These are phyloP conservation scores for Oryzias celebensis DNA, from an alignment of 2,113 vertebrate species.

Conservation along the genomic window DNA sequence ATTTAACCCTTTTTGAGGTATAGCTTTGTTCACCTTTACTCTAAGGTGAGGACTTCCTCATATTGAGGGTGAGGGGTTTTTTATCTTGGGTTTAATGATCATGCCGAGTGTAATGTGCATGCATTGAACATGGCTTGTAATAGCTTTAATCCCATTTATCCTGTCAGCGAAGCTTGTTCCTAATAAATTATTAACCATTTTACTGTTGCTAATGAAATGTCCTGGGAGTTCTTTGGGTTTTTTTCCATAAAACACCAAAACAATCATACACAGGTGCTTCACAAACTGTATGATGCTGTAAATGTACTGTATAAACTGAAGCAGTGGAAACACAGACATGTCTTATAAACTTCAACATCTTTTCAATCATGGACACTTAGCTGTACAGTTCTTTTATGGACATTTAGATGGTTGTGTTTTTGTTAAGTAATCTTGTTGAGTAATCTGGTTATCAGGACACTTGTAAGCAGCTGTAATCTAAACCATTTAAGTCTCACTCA, in stretches of 20 bases:
- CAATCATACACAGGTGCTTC: too few species aligned
- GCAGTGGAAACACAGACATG: too few species aligned
- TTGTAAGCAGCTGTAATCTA: too few species aligned
- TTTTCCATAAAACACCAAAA: not conserved
- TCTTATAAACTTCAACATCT: too few species aligned
- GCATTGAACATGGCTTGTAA: not conserved
- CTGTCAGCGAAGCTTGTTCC: not conserved
- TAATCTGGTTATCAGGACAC: too few species aligned
- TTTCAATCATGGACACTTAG: too few species aligned
- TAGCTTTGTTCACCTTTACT: not conserved
- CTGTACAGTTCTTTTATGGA: too few species aligned
- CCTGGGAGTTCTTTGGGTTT: not conserved
- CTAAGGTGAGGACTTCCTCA: not conserved
- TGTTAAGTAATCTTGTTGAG: too few species aligned
- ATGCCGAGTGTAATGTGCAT: not conserved
- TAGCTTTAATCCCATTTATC: not conserved
- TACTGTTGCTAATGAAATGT: not conserved
- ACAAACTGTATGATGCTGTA: too few species aligned
- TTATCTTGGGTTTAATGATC: slow-evolving; percentile 1
- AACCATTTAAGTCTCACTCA: too few species aligned
- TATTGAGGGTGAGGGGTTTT: not conserved
- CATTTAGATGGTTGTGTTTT: too few species aligned
- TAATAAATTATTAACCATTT: not conserved
- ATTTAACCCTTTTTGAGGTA: not conserved
- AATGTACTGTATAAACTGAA: too few species aligned